phyloP scores from a whole-genome alignment of 2,888 invertebrate species.

The Isoperla grammatica region DNA sequence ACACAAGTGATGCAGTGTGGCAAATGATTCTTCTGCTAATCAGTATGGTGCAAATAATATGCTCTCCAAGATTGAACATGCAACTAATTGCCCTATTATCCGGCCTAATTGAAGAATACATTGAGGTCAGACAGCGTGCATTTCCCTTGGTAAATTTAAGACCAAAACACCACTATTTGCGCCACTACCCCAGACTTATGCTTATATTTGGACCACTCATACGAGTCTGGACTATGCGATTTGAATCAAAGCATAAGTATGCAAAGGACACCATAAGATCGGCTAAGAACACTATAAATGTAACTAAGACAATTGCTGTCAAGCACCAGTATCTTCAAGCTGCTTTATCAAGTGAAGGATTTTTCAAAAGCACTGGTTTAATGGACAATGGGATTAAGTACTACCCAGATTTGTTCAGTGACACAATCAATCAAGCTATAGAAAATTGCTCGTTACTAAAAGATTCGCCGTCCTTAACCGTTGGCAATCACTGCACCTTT shows the following conservation, averaged over 20 bases:
- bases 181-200: neutral
- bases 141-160: neutral
- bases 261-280: neutral
- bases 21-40: neutral
- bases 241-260: conserved; percentile 10
- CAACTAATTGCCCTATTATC: neutral
- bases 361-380: too few species aligned
- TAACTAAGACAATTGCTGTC: neutral
- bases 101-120: neutral
- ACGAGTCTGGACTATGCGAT: neutral
- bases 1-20: neutral
- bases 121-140: neutral
- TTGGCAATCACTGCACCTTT: too few species aligned
- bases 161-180: conserved; percentile 6
- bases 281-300: neutral
- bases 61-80: neutral
- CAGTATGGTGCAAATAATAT: neutral
- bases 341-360: neutral
- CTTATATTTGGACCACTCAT: conserved; percentile 2
- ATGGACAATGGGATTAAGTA: too few species aligned
- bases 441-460: too few species aligned
- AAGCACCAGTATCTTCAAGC: conserved; percentile 1
- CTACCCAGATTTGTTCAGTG: too few species aligned
- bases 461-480: too few species aligned
- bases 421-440: too few species aligned